Evolutionary conservation across 2,888 invertebrate genomes (phyloP), one percentile per base, ranked within the genome.

Genomic region (Drosophila mayaguana): DNA sequence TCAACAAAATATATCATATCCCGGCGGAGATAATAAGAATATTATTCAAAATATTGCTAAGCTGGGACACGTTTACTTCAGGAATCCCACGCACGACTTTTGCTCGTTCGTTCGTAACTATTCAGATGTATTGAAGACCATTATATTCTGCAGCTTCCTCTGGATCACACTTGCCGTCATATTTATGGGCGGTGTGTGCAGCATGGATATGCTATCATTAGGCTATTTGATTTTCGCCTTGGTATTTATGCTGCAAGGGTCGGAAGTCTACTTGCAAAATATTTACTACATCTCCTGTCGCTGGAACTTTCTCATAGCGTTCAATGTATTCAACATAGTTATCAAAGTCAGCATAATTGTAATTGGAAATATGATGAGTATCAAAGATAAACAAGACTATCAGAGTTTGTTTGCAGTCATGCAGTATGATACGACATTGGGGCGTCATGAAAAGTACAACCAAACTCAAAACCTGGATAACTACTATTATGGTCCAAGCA

Each of bases 221-320:
- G 99, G 99, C 18, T 99, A 99, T 92, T 95, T 99, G 18, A 95
- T 98, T 61, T 97, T 98, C 11, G 97, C 99, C 0, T 98, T 99
- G 93, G 95, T 97, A 81, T 98, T 99, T 93, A 94, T 99, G 50
- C 99, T 99, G 98, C 97, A 98, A 93, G 99, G 99, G 42, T 98
- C 98, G 54, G 99, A 99, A 91, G 96, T 99, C 90, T 98, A 99
- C 91, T 94, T 99, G 45, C 95, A 97, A 88, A 98, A 98, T 0
- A 96, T 98, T 71, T 94, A 95, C 28, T 95, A 95, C 55, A 97
- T 98, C 75, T 93, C 98, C 14, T 95, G 95, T 91, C 91, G 96
- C 93, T 99, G 99, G 99, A 97, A 97, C 71, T 94, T 95, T 91
- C 93, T 99, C 9, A 93, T 99, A 22, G 95, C 96, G 1, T 99